phyloP scores from a whole-genome alignment of 2,888 invertebrate species.

The Epistrophella euchroma region DNA sequence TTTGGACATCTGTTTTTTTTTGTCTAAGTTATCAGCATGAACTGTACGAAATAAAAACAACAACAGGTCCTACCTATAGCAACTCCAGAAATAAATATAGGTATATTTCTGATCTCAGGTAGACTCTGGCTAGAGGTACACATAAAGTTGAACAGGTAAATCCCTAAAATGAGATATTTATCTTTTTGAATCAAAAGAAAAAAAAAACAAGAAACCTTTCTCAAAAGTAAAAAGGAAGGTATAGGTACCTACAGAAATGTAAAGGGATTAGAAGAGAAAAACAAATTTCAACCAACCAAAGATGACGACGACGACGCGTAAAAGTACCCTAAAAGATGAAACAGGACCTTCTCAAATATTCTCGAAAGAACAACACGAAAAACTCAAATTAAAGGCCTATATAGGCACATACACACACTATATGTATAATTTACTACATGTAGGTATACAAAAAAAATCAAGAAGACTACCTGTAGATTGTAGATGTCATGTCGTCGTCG shows the following conservation, averaged over 20 bases:
- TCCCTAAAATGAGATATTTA: conserved; percentile 61
- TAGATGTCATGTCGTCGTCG: conserved; percentile 21
- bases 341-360: conserved; percentile 62
- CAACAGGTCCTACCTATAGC: conserved; percentile 20
- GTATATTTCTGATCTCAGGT: conserved; percentile 45
- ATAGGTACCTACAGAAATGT: not conserved
- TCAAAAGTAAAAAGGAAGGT: not conserved
- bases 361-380: conserved; percentile 19
- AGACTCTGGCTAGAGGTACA: conserved; percentile 29
- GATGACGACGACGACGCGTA: conserved; percentile 2
- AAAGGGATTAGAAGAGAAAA: conserved; percentile 53
- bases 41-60: conserved; percentile 42
- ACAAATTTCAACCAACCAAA: conserved; percentile 17
- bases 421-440: not conserved
- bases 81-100: conserved; percentile 7
- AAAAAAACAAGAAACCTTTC: conserved; percentile 41
- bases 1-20: conserved; percentile 44
- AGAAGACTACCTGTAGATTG: conserved; percentile 62
- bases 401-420: conserved; percentile 13
- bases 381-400: conserved; percentile 39
- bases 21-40: conserved; percentile 25
- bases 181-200: conserved; percentile 57
- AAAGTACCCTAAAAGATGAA: conserved; percentile 22
- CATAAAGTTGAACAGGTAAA: conserved; percentile 37
- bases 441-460: conserved; percentile 5